Evolutionary conservation across 2,113 vertebrate species (phyloP).

Genomic region (Xenotilapia leptura): DNA sequence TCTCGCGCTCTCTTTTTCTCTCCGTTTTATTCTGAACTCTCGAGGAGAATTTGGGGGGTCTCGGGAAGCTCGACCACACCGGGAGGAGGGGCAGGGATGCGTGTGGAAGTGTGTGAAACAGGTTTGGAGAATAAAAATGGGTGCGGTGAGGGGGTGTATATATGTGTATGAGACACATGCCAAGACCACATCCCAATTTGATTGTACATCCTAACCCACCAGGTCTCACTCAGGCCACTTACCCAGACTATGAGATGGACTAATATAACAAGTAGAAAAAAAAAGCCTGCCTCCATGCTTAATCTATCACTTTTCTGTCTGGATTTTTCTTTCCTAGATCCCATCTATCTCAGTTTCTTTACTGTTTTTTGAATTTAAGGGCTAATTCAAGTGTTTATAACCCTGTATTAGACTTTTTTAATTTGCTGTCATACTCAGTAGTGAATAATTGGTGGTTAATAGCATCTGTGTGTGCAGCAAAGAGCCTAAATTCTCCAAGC

Average conservation of each 20-base stretch:
- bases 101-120: not conserved
- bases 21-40: conserved; percentile 19
- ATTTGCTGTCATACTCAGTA: conserved; percentile 31
- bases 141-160: not conserved
- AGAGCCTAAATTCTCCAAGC: not conserved
- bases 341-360: conserved; percentile 41
- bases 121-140: not conserved
- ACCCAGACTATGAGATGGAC: conserved; percentile 5
- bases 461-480: conserved; percentile 17
- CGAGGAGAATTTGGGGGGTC: conserved; percentile 14
- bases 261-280: not conserved
- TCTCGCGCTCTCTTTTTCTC: conserved; percentile 34
- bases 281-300: conserved; percentile 2
- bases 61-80: not conserved
- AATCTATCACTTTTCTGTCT: conserved; percentile 12
- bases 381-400: conserved; percentile 70
- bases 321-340: conserved; percentile 16
- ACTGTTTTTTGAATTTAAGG: conserved; percentile 71
- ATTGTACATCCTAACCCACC: conserved; percentile 41
- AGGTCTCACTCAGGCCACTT: conserved; percentile 17
- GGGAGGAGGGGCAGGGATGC: not conserved
- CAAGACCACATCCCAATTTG: conserved; percentile 34
- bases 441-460: conserved; percentile 12
- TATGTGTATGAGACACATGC: conserved; percentile 25
- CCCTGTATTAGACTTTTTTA: conserved; percentile 14